Conservation (phyloP, 2,888 invertebrate genomes). For the Andrena praecox region DNA sequence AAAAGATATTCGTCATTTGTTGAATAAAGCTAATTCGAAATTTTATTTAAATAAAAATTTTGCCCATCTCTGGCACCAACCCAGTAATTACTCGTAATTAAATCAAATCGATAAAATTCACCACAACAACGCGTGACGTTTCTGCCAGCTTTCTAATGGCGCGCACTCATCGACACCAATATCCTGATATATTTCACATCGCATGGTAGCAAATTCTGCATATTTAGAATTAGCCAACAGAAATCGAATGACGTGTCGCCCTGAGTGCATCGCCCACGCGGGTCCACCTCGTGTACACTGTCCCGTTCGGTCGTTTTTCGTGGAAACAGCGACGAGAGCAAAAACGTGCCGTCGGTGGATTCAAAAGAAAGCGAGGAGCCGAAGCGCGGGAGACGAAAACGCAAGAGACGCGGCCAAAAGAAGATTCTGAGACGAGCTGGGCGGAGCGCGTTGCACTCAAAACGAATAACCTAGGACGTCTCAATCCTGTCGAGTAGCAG, state of each 20-base stretch:
- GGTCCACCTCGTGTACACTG: slow-evolving; percentile 12
- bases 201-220: background rate
- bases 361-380: slow-evolving; percentile 40
- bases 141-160: slow-evolving; percentile 29
- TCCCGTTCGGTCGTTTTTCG: slow-evolving; percentile 35
- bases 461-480: slow-evolving; percentile 83
- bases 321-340: slow-evolving; percentile 18
- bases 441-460: slow-evolving; percentile 80
- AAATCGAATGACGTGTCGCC: slow-evolving; percentile 51
- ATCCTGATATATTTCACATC: slow-evolving; percentile 18
- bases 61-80: too few species aligned
- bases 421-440: slow-evolving; percentile 76
- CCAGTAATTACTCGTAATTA: background rate
- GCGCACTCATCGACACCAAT: slow-evolving; percentile 37
- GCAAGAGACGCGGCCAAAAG: slow-evolving; percentile 42
- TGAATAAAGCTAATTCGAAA: too few species aligned
- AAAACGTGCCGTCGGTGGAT: slow-evolving; percentile 50
- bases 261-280: slow-evolving; percentile 56
- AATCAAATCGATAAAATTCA: slow-evolving; percentile 35
- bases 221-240: slow-evolving; percentile 23
- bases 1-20: too few species aligned
- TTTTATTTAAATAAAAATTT: too few species aligned
- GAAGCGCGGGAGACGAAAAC: slow-evolving; percentile 29
- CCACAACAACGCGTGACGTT: slow-evolving; percentile 26
- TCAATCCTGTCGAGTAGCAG: slow-evolving; percentile 70